These are phyloP conservation scores for Polyodon spathula DNA, from an alignment of 2,113 vertebrate genomes.

Conservation along the genomic window DNA sequence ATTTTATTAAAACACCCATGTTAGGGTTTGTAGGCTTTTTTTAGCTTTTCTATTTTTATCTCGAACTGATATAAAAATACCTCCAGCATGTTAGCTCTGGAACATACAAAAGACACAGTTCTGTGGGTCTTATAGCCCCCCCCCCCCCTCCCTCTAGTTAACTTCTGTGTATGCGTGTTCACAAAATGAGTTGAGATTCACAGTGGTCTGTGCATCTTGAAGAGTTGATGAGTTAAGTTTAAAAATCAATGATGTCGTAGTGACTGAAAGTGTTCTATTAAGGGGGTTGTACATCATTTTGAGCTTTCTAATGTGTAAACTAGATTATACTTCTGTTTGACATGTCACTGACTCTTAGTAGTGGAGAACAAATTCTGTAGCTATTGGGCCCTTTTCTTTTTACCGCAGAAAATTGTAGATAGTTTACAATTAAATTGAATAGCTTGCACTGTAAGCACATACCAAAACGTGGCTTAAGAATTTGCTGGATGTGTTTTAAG, in stretches of 20 bases:
- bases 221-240: constrained; percentile 18
- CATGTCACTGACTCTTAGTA: background rate
- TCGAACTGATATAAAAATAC: no score
- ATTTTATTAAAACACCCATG: no score
- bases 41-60: no score
- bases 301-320: constrained; percentile 52
- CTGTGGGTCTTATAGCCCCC: constrained; percentile 2
- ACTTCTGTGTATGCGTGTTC: background rate
- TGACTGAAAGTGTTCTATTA: constrained; percentile 50
- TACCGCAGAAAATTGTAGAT: background rate
- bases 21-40: no score
- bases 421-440: background rate
- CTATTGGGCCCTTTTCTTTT: background rate
- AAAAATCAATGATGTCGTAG: constrained; percentile 46
- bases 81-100: no score
- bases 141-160: background rate
- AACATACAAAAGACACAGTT: no score
- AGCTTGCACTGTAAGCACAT: no score
- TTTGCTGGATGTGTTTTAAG: no score
- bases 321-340: constrained; percentile 42
- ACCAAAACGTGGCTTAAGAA: no score
- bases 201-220: constrained; percentile 6
- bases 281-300: constrained; percentile 49
- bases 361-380: background rate
- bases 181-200: background rate